These are phyloP conservation scores for Carassius gibelio DNA, from an alignment of 2,113 vertebrate species.

Conservation along the genomic window DNA sequence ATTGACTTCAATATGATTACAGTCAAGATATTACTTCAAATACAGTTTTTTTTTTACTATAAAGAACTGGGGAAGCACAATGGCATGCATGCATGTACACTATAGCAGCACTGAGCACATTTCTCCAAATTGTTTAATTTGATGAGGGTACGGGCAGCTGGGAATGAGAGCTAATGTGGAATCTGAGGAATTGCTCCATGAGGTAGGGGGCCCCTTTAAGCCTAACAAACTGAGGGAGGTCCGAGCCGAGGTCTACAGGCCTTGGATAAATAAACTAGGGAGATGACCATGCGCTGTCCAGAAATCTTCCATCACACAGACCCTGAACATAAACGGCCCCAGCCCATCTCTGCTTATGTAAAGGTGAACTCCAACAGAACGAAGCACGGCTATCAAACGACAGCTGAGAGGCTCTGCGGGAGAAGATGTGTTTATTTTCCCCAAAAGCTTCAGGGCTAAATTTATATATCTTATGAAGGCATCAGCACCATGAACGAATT, in stretches of 20 bases:
- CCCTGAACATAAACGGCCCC: constrained; percentile 71
- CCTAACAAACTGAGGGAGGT: constrained; percentile 88
- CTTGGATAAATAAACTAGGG: constrained; percentile 82
- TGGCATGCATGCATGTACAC: constrained; percentile 20
- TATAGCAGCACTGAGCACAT: constrained; percentile 25
- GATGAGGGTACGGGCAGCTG: constrained; percentile 74
- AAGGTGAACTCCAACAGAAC: constrained; percentile 19
- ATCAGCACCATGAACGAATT: constrained; percentile 22
- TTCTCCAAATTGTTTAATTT: constrained; percentile 59
- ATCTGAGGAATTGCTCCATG: constrained; percentile 82
- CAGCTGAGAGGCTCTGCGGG: constrained; percentile 40
- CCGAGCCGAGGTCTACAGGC: constrained; percentile 79
- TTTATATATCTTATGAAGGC: constrained; percentile 39
- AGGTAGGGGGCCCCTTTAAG: constrained; percentile 80
- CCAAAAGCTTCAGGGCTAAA: constrained; percentile 31
- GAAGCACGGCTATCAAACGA: constrained; percentile 43
- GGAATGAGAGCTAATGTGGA: constrained; percentile 81
- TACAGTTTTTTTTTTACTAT: not conserved
- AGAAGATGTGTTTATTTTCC: constrained; percentile 49
- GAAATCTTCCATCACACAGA: constrained; percentile 79
- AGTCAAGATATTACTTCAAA: not conserved
- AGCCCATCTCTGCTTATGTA: constrained; percentile 37
- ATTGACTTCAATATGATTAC: not conserved
- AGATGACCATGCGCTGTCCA: constrained; percentile 81
- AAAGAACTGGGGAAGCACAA: not conserved